phyloP scores from a whole-genome alignment of 2,888 invertebrate species.

The Rhodophaea formosa region DNA sequence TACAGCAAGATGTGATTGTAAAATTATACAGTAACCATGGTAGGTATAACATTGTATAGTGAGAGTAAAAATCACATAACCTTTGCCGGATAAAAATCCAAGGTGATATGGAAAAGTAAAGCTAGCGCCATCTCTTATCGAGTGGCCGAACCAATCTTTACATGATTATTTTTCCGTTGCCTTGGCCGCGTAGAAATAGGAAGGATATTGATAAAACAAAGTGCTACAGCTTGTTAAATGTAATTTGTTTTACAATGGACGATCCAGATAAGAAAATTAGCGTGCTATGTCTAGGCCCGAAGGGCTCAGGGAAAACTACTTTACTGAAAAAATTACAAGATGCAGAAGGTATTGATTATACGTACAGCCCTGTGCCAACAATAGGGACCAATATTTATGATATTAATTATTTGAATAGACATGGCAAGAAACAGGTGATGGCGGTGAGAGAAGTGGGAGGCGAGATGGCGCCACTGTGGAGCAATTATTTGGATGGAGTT shows the following conservation, averaged over 20 bases:
- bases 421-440: conserved; percentile 76
- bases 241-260: conserved; percentile 46
- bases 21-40: neutral
- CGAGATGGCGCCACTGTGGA: conserved; percentile 91
- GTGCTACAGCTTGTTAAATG: conserved; percentile 1
- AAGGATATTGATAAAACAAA: conserved; percentile 44
- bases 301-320: conserved; percentile 90
- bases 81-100: conserved; percentile 11
- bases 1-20: neutral
- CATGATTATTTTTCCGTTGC: conserved; percentile 11
- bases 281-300: conserved; percentile 88
- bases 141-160: conserved; percentile 43
- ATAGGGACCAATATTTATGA: conserved; percentile 89
- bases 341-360: conserved; percentile 85
- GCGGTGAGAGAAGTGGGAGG: conserved; percentile 89
- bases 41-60: neutral
- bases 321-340: conserved; percentile 87
- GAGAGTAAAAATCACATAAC: conserved; percentile 2
- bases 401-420: conserved; percentile 74
- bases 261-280: conserved; percentile 66
- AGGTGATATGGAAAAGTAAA: conserved; percentile 5
- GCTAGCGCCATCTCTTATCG: conserved; percentile 49
- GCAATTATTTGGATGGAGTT: conserved; percentile 85
- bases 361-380: conserved; percentile 89
- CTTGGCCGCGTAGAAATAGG: conserved; percentile 23